A percentile compares a stretch with the other conserved stretches of the same genome.
Conservation (phyloP, 1,140 invertebrate genomes). For the Drosophila murphyi region DNA sequence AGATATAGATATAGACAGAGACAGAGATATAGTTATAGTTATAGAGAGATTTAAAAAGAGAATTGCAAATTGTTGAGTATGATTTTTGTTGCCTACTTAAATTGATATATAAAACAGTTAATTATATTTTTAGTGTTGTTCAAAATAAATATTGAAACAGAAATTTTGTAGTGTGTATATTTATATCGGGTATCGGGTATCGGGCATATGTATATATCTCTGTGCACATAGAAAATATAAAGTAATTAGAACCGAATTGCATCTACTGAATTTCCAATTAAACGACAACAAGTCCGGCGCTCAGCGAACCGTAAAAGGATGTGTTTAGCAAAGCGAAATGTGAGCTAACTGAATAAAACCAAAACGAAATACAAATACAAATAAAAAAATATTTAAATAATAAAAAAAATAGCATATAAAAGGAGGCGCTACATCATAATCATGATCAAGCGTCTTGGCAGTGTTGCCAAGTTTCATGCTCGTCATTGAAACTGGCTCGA, state of each 20-base stretch:
- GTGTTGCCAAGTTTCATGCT: conserved; percentile 59
- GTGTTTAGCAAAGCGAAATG: conserved; percentile 64
- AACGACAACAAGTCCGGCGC: conserved; percentile 47
- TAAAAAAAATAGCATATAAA: background rate
- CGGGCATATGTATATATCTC: conserved; percentile 35
- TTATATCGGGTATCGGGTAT: conserved; percentile 30
- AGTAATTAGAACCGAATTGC: conserved; percentile 78
- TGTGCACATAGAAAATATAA: conserved; percentile 13
- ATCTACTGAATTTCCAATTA: conserved; percentile 77
- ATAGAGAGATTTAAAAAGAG: no score
- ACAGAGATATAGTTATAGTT: no score
- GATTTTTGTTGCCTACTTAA: no score
- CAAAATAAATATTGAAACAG: no score
- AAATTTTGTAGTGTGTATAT: no score
- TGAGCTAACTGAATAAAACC: conserved; percentile 13
- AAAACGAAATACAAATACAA: background rate
- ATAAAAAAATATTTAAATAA: background rate
- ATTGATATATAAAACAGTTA: no score
- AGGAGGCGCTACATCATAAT: conserved; percentile 17
- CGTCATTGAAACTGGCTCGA: conserved; percentile 52
- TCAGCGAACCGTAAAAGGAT: conserved; percentile 68
- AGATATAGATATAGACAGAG: no score
- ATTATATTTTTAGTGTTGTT: no score
- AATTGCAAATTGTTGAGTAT: no score
- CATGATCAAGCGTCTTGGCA: conserved; percentile 25